Percentiles rank a stretch among this genome's conserved stretches.
Conservation (phyloP, 2,888 invertebrate species). For the Sacculina carcini region DNA sequence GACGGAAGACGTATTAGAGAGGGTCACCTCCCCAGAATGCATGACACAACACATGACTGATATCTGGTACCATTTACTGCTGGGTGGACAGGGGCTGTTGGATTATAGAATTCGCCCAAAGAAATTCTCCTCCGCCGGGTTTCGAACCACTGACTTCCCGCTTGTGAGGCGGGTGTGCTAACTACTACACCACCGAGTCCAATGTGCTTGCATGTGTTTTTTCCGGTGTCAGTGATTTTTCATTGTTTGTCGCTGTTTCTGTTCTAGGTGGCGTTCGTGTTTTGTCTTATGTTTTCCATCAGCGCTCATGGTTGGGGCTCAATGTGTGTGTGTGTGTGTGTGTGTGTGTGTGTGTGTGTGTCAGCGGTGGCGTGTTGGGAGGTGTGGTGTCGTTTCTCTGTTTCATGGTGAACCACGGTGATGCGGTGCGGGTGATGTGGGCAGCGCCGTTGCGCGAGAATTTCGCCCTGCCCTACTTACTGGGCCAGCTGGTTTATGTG, state of each 20-base stretch:
- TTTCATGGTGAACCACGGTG: conserved; percentile 56
- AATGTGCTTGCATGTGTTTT: no score
- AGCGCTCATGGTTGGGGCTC: background rate
- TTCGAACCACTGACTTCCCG: no score
- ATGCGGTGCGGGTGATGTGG: conserved; percentile 49
- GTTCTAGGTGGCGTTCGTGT: background rate
- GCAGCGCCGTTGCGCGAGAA: conserved; percentile 62
- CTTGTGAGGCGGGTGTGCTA: no score
- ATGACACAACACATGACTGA: no score
- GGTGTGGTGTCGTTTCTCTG: conserved; percentile 40
- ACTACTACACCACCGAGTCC: no score
- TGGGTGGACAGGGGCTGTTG: no score
- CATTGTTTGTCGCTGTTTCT: conserved; percentile 2
- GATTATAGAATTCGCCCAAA: no score
- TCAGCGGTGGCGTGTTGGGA: conserved; percentile 40
- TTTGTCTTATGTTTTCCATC: conserved; percentile 3
- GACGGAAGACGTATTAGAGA: no score
- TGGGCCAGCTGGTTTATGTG: conserved; percentile 19
- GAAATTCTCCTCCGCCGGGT: no score
- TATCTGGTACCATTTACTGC: no score
- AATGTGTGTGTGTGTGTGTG: conserved; percentile 3
- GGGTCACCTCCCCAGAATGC: no score
- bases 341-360: conserved; percentile 14
- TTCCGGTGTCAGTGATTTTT: no score
- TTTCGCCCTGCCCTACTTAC: conserved; percentile 51